Evolutionary conservation across 2,888 invertebrate genomes (phyloP), one percentile per base, ranked within the genome.

Genomic region (Branchipolynoe longqiensis): DNA sequence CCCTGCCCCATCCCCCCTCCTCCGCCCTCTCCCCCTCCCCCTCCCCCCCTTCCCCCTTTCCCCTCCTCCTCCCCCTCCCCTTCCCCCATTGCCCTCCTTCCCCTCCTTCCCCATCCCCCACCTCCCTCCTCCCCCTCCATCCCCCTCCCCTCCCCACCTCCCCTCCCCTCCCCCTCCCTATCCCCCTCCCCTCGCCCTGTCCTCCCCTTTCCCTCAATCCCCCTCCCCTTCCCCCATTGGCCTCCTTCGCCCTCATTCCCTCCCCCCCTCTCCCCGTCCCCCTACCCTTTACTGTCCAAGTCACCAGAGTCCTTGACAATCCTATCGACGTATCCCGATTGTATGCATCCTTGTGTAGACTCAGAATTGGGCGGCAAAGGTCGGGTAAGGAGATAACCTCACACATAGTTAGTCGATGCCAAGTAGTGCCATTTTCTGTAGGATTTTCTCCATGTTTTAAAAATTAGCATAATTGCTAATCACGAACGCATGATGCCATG

Each of bases 141-240:
- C 25, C 56, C 56, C 56, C n/a, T n/a, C n/a, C n/a, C 56, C 56
- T 56, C 56, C 25, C 56, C 56, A 56, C 12, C 56, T 56, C 56
- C 56, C 3, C 22, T 56, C 3, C 25, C 56, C 2, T 25, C 3
- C 3, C 25, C 1, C 56, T 56, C n/a, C n/a, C n/a, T n/a, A 2
- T 56, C 56, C 2, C 56, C 3, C 3, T 56, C 1, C 56, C 25
- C 56, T 2, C 2, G 22, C 1, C 56, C 56, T 25, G 22, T 56
- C 56, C 56, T 25, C 25, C 3, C 22, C n/a, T n/a, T n/a, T n/a
- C n/a, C n/a, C n/a, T n/a, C n/a, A n/a, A n/a, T n/a, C n/a, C n/a
- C 56, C 6, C 2, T 56, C 1, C 56, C 56, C 56, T 56, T 56
- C 56, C 56, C 56, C 25, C 3, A 56, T n/a, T n/a, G n/a, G n/a